Evolutionary conservation across 2,888 invertebrate species (phyloP), one percentile per base, ranked within the genome.

Genomic region (Pristionchus exspectatus): DNA sequence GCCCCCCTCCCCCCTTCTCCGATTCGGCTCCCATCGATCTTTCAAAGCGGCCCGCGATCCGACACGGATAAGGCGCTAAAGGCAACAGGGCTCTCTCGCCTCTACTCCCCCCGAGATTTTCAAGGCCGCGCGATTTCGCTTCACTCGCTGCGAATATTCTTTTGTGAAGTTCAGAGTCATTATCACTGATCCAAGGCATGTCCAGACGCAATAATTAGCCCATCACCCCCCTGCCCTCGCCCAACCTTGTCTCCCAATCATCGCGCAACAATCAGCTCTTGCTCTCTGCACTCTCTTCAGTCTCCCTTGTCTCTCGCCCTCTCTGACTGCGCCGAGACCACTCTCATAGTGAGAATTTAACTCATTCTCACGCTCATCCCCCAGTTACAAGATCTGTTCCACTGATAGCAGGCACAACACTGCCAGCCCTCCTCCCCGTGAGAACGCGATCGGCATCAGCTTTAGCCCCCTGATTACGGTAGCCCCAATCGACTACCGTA

Each of bases 391-490:
- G 81, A 81, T 81, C 81, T n/a, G n/a, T n/a, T n/a, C 50, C 12
- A n/a, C 81, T 50, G 81, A 81, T 81, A 81, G 50, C 50, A 24
- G 5, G 54, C 14, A 63, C 81, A 18, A 2, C n/a, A 50, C 44
- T 81, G 44, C 81, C 81, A 77, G 44, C n/a, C 72, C 72, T 33
- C 72, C n/a, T n/a, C n/a, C n/a, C 30, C 30, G 21, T 74, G 74
- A 44, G 74, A 81, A 54, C 50, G 81, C n/a, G 44, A 50, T 81
- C 81, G 81, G 81, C 81, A 81, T 54, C 81, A 50, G 50, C 81
- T 54, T 81, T 81, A 81, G 16, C 54, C 66, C 38, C 38, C 5
- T 2, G 7, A 3, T 9, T 2, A 69, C 66, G 24, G 66, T 44
- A 44, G 44, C 44, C 44, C 44, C 44, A 10, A 30, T 24, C 12